Evolutionary conservation across 2,113 vertebrate species (phyloP).

Genomic region (Athene cunicularia): DNA sequence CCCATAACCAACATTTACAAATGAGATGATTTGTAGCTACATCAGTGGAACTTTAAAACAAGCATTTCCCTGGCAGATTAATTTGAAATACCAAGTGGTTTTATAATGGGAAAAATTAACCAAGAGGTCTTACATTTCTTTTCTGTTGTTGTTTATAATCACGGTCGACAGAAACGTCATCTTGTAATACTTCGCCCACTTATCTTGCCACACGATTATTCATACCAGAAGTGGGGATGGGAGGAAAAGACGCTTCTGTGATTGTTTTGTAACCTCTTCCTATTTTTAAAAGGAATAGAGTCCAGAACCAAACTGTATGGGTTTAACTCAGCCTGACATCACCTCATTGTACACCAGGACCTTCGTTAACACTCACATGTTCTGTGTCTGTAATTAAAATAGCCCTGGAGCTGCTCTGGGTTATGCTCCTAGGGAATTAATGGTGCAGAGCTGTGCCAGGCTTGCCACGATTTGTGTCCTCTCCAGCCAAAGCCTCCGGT

Average conservation of each 20-base stretch:
- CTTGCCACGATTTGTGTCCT: not conserved
- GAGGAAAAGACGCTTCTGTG: not conserved
- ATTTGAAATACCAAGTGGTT: conserved; percentile 21
- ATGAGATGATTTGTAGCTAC: not conserved
- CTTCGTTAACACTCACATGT: not conserved
- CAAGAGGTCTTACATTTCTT: conserved; percentile 6
- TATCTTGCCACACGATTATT: conserved; percentile 39
- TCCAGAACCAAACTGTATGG: not conserved
- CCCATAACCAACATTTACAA: not conserved
- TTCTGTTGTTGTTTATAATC: conserved; percentile 54
- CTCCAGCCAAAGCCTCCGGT: not conserved
- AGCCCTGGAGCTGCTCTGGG: not conserved
- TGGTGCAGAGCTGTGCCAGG: not conserved
- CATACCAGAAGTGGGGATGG: not conserved
- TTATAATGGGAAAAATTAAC: conserved; percentile 46
- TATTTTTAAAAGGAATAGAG: not conserved
- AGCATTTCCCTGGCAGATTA: not conserved
- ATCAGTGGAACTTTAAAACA: not conserved
- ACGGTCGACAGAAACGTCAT: conserved; percentile 11
- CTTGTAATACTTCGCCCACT: conserved; percentile 35
- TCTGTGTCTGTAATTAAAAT: not conserved
- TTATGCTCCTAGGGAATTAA: not conserved
- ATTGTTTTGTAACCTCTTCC: conserved; percentile 16
- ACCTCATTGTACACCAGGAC: not conserved
- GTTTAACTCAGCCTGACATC: not conserved